Base-by-base conservation (phyloP, 2,888 invertebrate genomes). In the Agrotis segetum region DNA sequence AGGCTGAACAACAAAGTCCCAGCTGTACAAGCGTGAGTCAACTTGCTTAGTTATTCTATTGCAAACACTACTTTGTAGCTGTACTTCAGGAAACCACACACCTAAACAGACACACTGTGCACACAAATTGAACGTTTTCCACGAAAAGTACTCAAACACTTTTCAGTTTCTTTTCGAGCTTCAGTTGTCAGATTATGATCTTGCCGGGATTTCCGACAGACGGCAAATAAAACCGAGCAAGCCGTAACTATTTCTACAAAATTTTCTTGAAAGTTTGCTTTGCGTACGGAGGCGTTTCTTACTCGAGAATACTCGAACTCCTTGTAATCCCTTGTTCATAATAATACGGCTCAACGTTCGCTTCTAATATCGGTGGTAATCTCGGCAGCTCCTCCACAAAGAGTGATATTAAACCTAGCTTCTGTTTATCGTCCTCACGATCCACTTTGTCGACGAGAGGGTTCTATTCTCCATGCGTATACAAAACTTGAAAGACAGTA, bases 1-100 rank as follows among this genome's bases (percentile, higher is more conserved):
- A 83, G 72, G 81, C 84, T 83, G 84, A 81, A 85, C 79, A 82
- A 85, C 78, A 82, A 58, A 58, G 40, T 49, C n/a, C 17, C 85
- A 83, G 71, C 85, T 85, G 84, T 78, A 72, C 66, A 81, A 83
- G 58, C 66, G 69, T 74, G 75, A 79, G 64, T 75, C 85, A 74
- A 19, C 50, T 21, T 24, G 62, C 61, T 70, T 47, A 59, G 72
- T 63, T 65, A 67, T 81, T 81, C 58, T 67, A 60, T 58, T 77
- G 58, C 55, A 67, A 79, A 84, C 60, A 49, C 44, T 62, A 55
- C 59, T 64, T 56, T 17, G 55, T 71, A 74, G 62, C 70, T 67
- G 65, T 66, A 56, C 63, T 67, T 77, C 59, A 60, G 77, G 68
- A 79, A 81, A 81, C 53, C 19, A 49, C 64, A 56, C n/a, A 67